These are phyloP conservation scores for Amblyornis subalaris DNA, from an alignment of 2,113 vertebrate species.

Conservation along the genomic window DNA sequence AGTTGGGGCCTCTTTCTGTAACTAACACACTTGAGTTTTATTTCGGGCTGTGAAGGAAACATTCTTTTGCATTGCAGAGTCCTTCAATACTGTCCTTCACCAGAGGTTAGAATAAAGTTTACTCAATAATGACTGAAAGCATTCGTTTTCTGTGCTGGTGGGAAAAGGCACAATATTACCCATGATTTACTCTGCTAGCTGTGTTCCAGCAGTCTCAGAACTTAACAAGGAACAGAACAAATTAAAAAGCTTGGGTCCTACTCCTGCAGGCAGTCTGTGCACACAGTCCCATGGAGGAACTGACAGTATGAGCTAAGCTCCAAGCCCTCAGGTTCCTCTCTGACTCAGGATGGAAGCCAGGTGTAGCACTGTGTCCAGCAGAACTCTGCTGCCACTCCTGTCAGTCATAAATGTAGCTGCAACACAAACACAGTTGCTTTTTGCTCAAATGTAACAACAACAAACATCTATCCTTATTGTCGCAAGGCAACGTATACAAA, in stretches of 20 bases:
- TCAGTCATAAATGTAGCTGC: neutral
- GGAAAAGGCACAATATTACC: neutral
- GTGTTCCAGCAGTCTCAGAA: neutral
- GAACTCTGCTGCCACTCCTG: neutral
- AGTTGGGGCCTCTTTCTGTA: neutral
- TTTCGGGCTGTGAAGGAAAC: neutral
- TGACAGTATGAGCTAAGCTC: fast-evolving
- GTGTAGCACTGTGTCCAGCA: neutral
- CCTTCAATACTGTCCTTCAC: neutral
- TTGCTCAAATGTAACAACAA: neutral
- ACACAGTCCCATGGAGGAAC: neutral
- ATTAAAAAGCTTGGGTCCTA: neutral
- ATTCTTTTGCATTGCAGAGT: neutral
- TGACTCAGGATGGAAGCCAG: fast-evolving
- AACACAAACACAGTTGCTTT: neutral
- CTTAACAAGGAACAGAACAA: neutral
- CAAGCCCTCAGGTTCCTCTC: neutral
- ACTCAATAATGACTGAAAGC: neutral
- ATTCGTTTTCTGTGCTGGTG: neutral
- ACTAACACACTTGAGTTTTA: neutral
- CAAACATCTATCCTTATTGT: neutral
- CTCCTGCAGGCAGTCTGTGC: too few species aligned
- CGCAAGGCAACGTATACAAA: neutral
- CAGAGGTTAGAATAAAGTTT: neutral
- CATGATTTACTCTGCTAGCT: neutral